Percentiles rank a stretch among this genome's conserved stretches.
Conservation (phyloP, 2,113 vertebrate genomes). For the Peucedramus taeniatus region DNA sequence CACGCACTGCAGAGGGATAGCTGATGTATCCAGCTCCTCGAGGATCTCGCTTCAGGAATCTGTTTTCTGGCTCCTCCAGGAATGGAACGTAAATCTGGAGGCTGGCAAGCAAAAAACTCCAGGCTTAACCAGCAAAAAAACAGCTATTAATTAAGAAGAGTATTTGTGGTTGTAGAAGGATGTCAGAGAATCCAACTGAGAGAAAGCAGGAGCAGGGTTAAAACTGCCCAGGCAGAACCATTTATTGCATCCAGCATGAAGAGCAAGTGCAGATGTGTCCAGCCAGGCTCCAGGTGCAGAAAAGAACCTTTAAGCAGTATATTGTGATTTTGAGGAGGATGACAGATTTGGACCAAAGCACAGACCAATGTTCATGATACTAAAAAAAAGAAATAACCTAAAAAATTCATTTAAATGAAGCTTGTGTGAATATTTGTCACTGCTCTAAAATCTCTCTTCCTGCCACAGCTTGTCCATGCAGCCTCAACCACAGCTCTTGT, state of each 20-base stretch:
- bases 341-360: not conserved
- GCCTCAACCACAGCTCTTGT: not conserved
- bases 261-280: slow-evolving; percentile 7
- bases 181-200: not conserved
- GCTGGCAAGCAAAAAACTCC: slow-evolving; percentile 29
- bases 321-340: not conserved
- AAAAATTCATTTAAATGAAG: not conserved
- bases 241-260: not conserved
- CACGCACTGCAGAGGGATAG: slow-evolving; percentile 5
- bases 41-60: slow-evolving; percentile 28
- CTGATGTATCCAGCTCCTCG: not conserved
- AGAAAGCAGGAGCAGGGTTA: not conserved
- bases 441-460: not conserved
- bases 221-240: slow-evolving; percentile 19
- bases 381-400: not conserved
- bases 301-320: not conserved
- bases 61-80: slow-evolving; percentile 12
- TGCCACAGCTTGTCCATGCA: not conserved
- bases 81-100: slow-evolving; percentile 12
- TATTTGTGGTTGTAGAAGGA: not conserved
- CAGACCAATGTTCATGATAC: not conserved
- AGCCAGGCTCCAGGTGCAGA: slow-evolving; percentile 16
- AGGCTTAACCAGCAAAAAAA: not conserved
- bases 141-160: not conserved
- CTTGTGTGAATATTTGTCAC: not conserved